phyloP scores from a whole-genome alignment of 2,888 invertebrate genomes.

The Hyles lineata region DNA sequence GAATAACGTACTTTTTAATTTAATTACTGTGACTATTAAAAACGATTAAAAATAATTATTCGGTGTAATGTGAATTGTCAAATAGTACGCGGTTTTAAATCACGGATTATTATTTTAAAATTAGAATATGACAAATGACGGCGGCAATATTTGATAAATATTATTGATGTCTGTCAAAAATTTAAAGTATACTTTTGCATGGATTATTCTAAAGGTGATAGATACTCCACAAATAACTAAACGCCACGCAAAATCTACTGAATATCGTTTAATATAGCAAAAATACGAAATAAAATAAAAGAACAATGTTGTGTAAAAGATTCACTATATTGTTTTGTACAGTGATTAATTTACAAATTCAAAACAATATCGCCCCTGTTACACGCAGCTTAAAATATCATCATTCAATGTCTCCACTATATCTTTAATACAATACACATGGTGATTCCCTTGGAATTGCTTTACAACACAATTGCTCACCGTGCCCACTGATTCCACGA shows the following conservation, averaged over 20 bases:
- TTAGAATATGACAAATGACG: too few species aligned
- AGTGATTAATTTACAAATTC: constrained; percentile 65
- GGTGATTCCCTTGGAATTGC: constrained; percentile 56
- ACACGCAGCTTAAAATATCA: constrained; percentile 69
- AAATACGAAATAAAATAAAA: constrained; percentile 55
- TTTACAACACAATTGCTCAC: constrained; percentile 47
- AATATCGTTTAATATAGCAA: constrained; percentile 8
- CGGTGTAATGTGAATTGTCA: too few species aligned
- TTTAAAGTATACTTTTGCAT: not conserved
- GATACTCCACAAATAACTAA: not conserved
- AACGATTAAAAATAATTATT: too few species aligned
- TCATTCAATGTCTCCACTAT: constrained; percentile 58
- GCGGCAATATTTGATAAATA: not conserved
- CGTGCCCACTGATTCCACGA: not conserved
- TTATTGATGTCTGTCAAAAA: too few species aligned
- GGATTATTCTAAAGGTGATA: not conserved
- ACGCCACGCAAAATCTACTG: not conserved
- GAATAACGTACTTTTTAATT: too few species aligned
- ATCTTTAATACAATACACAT: constrained; percentile 56
- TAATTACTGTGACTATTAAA: too few species aligned
- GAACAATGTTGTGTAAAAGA: constrained; percentile 69
- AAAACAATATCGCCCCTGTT: constrained; percentile 76
- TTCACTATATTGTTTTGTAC: constrained; percentile 82
- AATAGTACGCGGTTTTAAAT: too few species aligned
- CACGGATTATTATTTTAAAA: too few species aligned